Evolutionary conservation across 2,797 vertebrate species (phyloP).

Genomic region (Falco naumanni): DNA sequence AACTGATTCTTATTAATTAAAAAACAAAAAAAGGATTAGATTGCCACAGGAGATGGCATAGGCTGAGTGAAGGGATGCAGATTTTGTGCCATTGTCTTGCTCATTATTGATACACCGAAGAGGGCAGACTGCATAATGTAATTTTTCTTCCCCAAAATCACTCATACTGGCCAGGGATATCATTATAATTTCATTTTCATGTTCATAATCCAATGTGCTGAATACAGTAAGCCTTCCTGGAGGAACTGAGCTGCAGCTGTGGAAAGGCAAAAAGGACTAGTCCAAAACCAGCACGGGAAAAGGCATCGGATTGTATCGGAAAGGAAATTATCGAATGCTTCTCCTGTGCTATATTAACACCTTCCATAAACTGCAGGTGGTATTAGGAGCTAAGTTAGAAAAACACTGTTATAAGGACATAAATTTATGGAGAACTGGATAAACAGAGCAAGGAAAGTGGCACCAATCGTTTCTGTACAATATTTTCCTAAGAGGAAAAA

Average conservation of each 20-base stretch:
- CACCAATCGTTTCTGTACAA: background rate
- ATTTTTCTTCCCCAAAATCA: background rate
- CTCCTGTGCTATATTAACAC: background rate
- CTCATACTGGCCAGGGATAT: background rate
- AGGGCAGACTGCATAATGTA: background rate
- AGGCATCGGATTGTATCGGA: background rate
- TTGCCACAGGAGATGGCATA: background rate
- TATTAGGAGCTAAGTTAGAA: too few species aligned
- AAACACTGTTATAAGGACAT: too few species aligned
- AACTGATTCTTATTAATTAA: background rate
- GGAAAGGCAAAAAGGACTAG: background rate
- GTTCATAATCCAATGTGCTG: too few species aligned
- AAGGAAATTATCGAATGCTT: background rate
- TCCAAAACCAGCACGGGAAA: background rate
- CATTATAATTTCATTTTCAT: fast-evolving
- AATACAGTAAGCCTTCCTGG: background rate
- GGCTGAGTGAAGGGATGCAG: background rate
- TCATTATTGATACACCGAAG: background rate
- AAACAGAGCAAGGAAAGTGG: background rate
- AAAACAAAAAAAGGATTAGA: too few species aligned
- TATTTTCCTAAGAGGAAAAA: too few species aligned
- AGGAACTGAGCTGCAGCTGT: background rate
- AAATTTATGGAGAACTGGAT: background rate
- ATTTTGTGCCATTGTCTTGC: too few species aligned
- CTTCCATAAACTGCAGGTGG: too few species aligned